phyloP scores from a whole-genome alignment of 2,797 vertebrate species.

The Lophotriccus pileatus region DNA sequence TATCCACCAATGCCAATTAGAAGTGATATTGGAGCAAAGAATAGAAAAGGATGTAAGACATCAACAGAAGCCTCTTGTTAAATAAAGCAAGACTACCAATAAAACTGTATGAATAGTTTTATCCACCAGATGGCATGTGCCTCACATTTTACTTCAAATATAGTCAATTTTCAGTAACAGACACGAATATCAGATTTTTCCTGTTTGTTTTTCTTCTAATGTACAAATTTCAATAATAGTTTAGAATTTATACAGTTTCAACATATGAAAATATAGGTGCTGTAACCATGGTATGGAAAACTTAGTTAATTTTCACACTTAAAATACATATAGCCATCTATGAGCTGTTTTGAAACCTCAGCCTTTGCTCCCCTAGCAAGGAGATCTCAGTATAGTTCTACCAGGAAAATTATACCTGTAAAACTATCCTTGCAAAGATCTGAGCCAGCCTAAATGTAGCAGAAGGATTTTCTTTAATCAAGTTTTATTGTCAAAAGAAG shows the following conservation, averaged over 20 bases:
- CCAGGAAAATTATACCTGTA: not conserved
- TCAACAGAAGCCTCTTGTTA: not conserved
- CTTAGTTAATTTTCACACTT: not conserved
- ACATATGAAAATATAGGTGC: not conserved
- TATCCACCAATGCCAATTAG: not conserved
- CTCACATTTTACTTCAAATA: slow-evolving; percentile 5
- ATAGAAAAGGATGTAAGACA: not conserved
- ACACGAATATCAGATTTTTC: not conserved
- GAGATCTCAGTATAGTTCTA: not conserved
- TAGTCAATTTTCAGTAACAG: not conserved
- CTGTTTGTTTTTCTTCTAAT: not conserved
- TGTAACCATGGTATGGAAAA: not conserved
- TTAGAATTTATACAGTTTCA: not conserved
- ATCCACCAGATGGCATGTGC: slow-evolving; percentile 62
- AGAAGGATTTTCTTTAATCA: not conserved
- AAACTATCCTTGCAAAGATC: not conserved
- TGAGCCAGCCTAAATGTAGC: not conserved
- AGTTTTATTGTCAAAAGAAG: not conserved
- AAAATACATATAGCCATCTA: not conserved
- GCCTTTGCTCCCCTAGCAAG: not conserved
- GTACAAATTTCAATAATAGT: not conserved
- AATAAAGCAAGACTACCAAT: not conserved
- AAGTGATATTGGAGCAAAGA: not conserved
- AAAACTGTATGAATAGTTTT: not conserved
- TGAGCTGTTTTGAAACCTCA: not conserved